phyloP scores from a whole-genome alignment of 2,888 invertebrate species.

The Cantharis nigra region DNA sequence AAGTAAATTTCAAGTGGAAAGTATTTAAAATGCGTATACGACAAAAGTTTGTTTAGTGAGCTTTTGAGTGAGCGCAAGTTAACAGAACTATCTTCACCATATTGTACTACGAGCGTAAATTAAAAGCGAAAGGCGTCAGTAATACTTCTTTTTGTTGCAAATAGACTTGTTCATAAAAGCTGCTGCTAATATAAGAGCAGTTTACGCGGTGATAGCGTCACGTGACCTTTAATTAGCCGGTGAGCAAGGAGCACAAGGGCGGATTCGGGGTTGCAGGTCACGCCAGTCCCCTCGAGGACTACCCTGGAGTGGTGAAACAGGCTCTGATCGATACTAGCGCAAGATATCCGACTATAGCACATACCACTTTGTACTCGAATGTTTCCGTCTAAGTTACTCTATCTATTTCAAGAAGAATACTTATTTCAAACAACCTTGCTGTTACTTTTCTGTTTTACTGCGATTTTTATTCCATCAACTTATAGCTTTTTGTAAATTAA shows the following conservation, averaged over 20 bases:
- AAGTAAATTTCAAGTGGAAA: background rate
- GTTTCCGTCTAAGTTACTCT: conserved; percentile 17
- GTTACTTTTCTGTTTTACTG: background rate
- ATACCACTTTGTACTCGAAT: conserved; percentile 27
- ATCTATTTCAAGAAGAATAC: conserved; percentile 12
- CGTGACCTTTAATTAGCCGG: conserved; percentile 53
- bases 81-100: background rate
- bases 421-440: background rate
- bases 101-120: conserved; percentile 12
- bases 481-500: background rate
- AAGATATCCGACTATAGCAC: conserved; percentile 34
- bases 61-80: background rate
- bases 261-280: conserved; percentile 50
- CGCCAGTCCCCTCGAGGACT: conserved; percentile 50
- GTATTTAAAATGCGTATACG: background rate
- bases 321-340: conserved; percentile 45
- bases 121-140: conserved; percentile 23
- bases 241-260: conserved; percentile 46
- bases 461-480: background rate
- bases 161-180: conserved; percentile 41
- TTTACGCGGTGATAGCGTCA: conserved; percentile 48
- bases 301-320: conserved; percentile 35
- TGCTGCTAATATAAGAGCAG: conserved; percentile 46
- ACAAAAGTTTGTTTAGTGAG: background rate
- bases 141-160: conserved; percentile 25